Conservation (phyloP, 2,113 vertebrate species). For the Ceyx margarethae region DNA sequence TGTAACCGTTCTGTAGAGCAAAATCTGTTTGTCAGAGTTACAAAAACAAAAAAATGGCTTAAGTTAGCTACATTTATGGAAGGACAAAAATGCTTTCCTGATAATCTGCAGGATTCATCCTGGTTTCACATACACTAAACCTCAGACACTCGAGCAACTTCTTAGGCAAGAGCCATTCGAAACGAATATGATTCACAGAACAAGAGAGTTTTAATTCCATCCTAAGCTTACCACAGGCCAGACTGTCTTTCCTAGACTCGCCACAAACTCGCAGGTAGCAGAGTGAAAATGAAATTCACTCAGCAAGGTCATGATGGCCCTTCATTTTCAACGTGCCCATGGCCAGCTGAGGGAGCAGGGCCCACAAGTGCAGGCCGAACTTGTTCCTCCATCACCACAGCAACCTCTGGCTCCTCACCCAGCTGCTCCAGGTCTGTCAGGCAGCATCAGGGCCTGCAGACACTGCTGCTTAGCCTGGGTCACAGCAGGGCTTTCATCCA, state of each 20-base stretch:
- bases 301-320: accelerated
- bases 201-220: not conserved
- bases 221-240: not conserved
- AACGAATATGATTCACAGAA: not conserved
- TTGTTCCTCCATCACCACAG: not conserved
- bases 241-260: not conserved
- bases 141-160: not conserved
- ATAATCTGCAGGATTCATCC: conserved; percentile 30
- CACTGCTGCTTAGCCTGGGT: accelerated
- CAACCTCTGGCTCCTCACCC: too few relatives aligned
- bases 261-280: not conserved
- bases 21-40: not conserved
- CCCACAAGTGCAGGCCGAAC: not conserved
- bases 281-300: not conserved
- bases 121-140: not conserved
- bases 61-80: conserved; percentile 2
- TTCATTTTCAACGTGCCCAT: not conserved
- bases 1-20: not conserved
- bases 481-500: too few relatives aligned
- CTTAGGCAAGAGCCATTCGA: not conserved
- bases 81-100: conserved; percentile 14
- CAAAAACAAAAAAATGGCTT: not conserved
- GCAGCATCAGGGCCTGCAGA: not conserved
- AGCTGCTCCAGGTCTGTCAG: not conserved
- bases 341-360: not conserved